A percentile compares a stretch with the other conserved stretches of the same genome.
phyloP scores from a whole-genome alignment of 1,140 invertebrate species.

The Bombus turneri region DNA sequence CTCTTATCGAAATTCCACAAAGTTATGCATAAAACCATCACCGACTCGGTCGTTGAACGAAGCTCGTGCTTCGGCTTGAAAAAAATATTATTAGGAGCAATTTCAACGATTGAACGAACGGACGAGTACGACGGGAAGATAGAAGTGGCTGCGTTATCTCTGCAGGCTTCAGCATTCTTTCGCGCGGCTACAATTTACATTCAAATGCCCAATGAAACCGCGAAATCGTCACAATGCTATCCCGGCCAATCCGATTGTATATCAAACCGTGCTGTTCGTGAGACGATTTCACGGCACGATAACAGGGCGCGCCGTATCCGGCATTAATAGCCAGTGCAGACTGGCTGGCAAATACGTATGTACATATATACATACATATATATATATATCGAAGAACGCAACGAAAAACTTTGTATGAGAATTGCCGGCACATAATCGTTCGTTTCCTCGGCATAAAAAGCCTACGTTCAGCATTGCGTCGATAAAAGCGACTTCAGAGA shows the following conservation, averaged over 20 bases:
- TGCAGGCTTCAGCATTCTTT: neutral
- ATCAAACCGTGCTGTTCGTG: neutral
- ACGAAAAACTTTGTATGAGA: constrained; percentile 28
- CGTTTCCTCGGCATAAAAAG: constrained; percentile 31
- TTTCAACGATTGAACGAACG: neutral
- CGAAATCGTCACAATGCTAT: neutral
- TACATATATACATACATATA: neutral
- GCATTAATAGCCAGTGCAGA: constrained; percentile 5
- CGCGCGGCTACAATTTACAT: constrained; percentile 10
- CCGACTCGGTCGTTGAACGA: too few relatives aligned
- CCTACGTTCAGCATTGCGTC: neutral
- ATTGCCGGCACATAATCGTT: constrained; percentile 34
- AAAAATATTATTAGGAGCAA: neutral
- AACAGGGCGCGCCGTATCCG: neutral
- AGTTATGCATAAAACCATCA: too few relatives aligned
- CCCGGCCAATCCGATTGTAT: constrained; percentile 21
- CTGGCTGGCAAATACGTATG: constrained; percentile 7
- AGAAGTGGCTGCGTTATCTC: neutral
- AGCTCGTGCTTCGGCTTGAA: neutral
- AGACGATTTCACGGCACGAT: constrained; percentile 23
- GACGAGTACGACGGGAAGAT: too few relatives aligned
- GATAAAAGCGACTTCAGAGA: constrained; percentile 36
- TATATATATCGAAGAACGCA: neutral
- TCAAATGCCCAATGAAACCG: constrained; percentile 7
- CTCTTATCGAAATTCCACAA: too few relatives aligned